Conservation (phyloP, 2,888 invertebrate species). For the Diarsia mendica region DNA sequence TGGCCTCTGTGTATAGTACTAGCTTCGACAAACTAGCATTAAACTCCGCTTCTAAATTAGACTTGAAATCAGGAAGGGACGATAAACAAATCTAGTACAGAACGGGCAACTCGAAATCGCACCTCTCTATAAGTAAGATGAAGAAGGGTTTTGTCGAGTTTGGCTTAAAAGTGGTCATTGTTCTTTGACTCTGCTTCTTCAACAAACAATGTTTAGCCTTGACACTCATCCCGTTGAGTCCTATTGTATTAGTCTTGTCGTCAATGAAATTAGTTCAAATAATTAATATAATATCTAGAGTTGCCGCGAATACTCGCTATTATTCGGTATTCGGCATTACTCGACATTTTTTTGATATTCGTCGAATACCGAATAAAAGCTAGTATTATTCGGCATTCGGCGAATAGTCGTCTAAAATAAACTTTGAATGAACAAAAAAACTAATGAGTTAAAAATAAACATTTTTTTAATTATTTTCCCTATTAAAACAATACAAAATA, state of each 20-base stretch:
- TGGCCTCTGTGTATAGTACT: slow-evolving; percentile 31
- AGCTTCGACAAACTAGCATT: slow-evolving; percentile 1
- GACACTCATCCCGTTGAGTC: not conserved
- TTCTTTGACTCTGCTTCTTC: not conserved
- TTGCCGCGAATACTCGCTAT: too few species aligned
- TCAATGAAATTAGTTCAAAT: not conserved
- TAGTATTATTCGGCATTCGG: too few species aligned
- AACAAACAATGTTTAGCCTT: not conserved
- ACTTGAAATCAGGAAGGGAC: slow-evolving; percentile 16
- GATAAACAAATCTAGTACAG: not conserved
- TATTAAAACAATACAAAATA: too few species aligned
- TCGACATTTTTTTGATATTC: too few species aligned
- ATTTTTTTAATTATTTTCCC: too few species aligned
- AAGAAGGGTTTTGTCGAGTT: too few species aligned
- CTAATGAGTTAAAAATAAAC: too few species aligned
- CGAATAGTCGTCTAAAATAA: too few species aligned
- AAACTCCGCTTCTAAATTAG: slow-evolving; percentile 19
- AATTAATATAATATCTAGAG: not conserved
- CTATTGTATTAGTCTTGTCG: not conserved
- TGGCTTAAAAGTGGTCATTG: not conserved
- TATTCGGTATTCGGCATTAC: too few species aligned
- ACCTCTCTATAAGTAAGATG: not conserved
- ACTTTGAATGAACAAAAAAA: too few species aligned
- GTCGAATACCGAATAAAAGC: too few species aligned
- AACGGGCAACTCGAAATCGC: not conserved